Evolutionary conservation across 2,888 invertebrate species (phyloP).

Genomic region (Capitulum mitella): DNA sequence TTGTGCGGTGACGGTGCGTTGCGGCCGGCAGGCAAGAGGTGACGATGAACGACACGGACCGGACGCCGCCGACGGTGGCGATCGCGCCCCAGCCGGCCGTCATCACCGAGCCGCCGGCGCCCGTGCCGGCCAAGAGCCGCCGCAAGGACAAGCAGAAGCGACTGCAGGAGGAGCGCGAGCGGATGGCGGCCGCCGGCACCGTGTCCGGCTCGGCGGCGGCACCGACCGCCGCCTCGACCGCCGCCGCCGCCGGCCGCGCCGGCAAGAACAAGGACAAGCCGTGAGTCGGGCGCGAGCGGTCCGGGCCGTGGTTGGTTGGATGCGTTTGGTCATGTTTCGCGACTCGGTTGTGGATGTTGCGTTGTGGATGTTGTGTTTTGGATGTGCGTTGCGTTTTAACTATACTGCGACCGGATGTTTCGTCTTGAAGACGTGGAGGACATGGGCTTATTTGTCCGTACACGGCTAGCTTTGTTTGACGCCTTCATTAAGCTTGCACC

Average conservation of each 20-base stretch:
- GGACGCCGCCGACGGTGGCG: conserved; percentile 18
- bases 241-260: conserved; percentile 26
- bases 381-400: no score
- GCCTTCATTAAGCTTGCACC: no score
- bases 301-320: not conserved
- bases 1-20: no score
- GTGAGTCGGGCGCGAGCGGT: conserved; percentile 26
- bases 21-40: conserved; percentile 6
- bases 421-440: no score
- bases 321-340: not conserved
- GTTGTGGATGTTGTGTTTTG: no score
- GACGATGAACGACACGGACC: conserved; percentile 25
- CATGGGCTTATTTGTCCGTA: no score
- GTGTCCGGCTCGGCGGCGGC: conserved; percentile 30
- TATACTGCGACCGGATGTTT: no score
- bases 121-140: conserved; percentile 8
- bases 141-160: conserved; percentile 21
- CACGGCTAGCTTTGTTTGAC: no score
- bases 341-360: no score
- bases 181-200: conserved; percentile 27
- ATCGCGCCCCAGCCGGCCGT: not conserved
- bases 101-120: not conserved
- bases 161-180: conserved; percentile 23
- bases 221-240: conserved; percentile 29
- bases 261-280: conserved; percentile 28